A percentile compares a stretch with the other conserved stretches of the same genome.
Conservation (phyloP, 1,140 invertebrate species). For the Euura lappo region DNA sequence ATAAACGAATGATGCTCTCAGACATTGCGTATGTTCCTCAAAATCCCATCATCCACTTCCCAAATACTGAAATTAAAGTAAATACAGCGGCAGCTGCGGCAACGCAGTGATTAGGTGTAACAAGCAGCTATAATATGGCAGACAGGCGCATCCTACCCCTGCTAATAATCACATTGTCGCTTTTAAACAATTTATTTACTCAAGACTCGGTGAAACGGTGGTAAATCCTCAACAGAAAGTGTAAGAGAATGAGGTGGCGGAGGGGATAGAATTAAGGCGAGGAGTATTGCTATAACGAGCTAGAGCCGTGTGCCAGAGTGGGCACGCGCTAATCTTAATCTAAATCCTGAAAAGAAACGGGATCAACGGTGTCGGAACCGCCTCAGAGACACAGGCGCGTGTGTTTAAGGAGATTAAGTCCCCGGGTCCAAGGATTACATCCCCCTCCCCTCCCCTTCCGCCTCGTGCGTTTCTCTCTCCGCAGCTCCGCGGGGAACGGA, state of each 20-base stretch:
- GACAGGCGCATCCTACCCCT: not conserved
- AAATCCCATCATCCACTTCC: not conserved
- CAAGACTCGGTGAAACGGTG: no score
- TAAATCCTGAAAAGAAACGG: not conserved
- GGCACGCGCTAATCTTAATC: not conserved
- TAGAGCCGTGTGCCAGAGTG: not conserved
- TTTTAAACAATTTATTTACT: not conserved
- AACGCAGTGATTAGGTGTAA: not conserved
- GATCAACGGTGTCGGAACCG: not conserved
- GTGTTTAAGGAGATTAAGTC: not conserved
- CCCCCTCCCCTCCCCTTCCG: not conserved
- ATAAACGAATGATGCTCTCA: conserved; percentile 32
- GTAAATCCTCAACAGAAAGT: not conserved
- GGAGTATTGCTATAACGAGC: no score
- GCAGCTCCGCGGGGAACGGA: not conserved
- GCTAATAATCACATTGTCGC: not conserved
- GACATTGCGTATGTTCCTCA: not conserved
- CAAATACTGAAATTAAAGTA: not conserved
- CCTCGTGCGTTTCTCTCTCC: not conserved
- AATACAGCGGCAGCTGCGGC: not conserved
- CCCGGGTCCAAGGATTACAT: not conserved
- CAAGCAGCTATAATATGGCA: not conserved
- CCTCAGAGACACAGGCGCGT: not conserved
- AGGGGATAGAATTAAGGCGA: no score
- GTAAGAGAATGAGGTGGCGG: no score